Evolutionary conservation across 2,113 vertebrate genomes (phyloP).

Genomic region (Rhinolophus sinicus): DNA sequence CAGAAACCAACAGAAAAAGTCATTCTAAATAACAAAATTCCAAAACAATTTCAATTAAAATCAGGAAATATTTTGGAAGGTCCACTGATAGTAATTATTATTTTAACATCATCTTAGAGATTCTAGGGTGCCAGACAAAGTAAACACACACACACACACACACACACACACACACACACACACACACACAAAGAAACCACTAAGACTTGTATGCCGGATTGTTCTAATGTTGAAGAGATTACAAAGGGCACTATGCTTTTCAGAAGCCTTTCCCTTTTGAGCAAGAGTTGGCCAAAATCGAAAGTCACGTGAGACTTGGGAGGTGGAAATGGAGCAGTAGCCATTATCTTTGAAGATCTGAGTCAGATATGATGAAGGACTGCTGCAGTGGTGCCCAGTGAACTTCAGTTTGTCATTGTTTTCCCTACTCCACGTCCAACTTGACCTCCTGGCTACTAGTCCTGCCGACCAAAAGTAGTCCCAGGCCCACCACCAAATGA

Average conservation of each 20-base stretch:
- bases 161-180: no score
- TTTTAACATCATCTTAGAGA: slow-evolving; percentile 23
- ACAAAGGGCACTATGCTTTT: neutral
- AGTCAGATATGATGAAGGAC: neutral
- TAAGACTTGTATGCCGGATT: neutral
- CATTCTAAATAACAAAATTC: slow-evolving; percentile 31
- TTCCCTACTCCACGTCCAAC: neutral
- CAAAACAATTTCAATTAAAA: slow-evolving; percentile 49
- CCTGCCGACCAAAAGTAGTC: neutral
- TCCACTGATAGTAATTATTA: slow-evolving; percentile 24
- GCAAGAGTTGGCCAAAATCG: neutral
- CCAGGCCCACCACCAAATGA: neutral
- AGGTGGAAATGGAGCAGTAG: neutral
- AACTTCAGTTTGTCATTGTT: neutral
- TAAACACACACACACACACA: neutral
- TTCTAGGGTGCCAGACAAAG: neutral
- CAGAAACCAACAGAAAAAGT: slow-evolving; percentile 38
- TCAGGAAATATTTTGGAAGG: slow-evolving; percentile 13
- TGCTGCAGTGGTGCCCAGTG: neutral
- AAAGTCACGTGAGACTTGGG: neutral
- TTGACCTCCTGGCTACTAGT: neutral
- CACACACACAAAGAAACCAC: neutral
- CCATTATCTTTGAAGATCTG: neutral
- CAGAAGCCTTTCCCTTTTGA: neutral
- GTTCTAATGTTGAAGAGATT: neutral